Conservation (phyloP, 2,888 invertebrate species). For the Adela reaumurella region DNA sequence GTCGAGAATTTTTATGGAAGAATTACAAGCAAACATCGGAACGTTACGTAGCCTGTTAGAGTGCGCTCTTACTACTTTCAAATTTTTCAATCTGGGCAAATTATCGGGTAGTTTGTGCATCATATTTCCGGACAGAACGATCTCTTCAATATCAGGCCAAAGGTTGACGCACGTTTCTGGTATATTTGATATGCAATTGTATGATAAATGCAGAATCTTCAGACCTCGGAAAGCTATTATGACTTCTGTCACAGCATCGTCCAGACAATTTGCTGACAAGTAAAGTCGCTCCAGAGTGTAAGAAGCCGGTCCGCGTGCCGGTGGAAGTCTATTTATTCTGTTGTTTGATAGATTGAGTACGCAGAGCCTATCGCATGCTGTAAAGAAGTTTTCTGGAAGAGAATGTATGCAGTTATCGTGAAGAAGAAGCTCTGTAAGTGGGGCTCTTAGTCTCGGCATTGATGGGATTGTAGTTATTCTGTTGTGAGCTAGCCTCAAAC, state of each 20-base stretch:
- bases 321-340: slow-evolving; percentile 66
- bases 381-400: slow-evolving; percentile 74
- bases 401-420: slow-evolving; percentile 75
- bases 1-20: slow-evolving; percentile 73
- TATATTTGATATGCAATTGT: slow-evolving; percentile 70
- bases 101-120: slow-evolving; percentile 72
- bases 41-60: slow-evolving; percentile 74
- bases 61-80: slow-evolving; percentile 75
- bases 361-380: slow-evolving; percentile 60
- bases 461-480: slow-evolving; percentile 70
- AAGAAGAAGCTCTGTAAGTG: slow-evolving; percentile 67
- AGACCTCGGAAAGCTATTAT: slow-evolving; percentile 63
- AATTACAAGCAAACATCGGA: slow-evolving; percentile 72
- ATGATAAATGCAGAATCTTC: slow-evolving; percentile 71
- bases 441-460: slow-evolving; percentile 60
- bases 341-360: slow-evolving; percentile 79
- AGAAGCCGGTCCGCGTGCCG: slow-evolving; percentile 59
- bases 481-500: slow-evolving; percentile 74
- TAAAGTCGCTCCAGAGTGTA: slow-evolving; percentile 63
- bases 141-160: slow-evolving; percentile 78
- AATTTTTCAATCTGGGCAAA: slow-evolving; percentile 65
- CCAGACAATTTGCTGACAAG: slow-evolving; percentile 73
- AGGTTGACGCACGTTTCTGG: slow-evolving; percentile 71
- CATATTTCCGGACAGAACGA: slow-evolving; percentile 79
- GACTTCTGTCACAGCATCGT: slow-evolving; percentile 65